Conservation (phyloP, 2,888 invertebrate species). For the Drosophila nr. perissopoda region DNA sequence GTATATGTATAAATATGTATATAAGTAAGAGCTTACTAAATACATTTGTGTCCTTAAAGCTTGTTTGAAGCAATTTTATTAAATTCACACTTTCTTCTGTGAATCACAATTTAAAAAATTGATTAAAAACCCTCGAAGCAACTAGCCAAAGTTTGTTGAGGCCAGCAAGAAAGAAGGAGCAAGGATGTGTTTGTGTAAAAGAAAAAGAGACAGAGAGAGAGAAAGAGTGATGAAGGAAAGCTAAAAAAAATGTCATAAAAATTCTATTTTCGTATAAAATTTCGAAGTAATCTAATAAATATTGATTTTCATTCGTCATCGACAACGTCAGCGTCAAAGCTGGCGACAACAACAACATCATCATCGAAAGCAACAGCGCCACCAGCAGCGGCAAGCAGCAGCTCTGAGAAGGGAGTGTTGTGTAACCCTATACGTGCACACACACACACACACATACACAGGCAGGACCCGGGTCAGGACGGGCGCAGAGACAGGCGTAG, state of each 20-base stretch:
- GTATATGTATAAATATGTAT: too few species aligned
- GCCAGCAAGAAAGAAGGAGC: constrained; percentile 8
- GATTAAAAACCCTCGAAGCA: constrained; percentile 51
- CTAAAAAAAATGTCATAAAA: constrained; percentile 68
- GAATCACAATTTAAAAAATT: constrained; percentile 48
- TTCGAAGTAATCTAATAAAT: constrained; percentile 83
- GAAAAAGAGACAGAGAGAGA: constrained; percentile 24
- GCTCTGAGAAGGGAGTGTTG: constrained; percentile 41
- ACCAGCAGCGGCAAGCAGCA: constrained; percentile 18
- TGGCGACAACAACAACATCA: constrained; percentile 59
- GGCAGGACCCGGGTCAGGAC: constrained; percentile 40
- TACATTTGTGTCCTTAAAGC: background rate
- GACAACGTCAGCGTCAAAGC: constrained; percentile 59
- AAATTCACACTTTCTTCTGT: background rate
- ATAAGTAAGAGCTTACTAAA: too few species aligned
- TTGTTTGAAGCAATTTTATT: background rate
- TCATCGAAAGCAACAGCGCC: constrained; percentile 45
- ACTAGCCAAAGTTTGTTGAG: constrained; percentile 49
- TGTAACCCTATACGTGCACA: constrained; percentile 76
- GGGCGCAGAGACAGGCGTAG: constrained; percentile 53
- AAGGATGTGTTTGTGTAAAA: background rate
- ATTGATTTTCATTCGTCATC: constrained; percentile 84
- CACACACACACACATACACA: constrained; percentile 44
- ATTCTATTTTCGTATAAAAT: constrained; percentile 76
- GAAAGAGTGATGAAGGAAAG: constrained; percentile 19